These are phyloP conservation scores for Druon quercuslanigerum DNA, from an alignment of 1,140 invertebrate species.

Conservation along the genomic window DNA sequence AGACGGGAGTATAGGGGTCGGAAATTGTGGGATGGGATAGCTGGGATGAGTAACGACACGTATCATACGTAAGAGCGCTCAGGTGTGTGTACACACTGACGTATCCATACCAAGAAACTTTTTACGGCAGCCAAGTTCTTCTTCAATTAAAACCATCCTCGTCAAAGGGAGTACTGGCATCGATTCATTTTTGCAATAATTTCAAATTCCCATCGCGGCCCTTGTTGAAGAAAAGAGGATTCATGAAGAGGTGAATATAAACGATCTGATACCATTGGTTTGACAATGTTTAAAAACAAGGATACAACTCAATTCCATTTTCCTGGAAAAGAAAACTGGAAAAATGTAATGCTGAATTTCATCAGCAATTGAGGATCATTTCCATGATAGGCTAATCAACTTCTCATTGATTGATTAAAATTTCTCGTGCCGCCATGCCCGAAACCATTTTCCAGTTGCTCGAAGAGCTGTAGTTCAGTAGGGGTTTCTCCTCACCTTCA, in stretches of 20 bases:
- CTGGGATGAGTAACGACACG: conserved; percentile 44
- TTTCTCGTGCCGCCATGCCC: conserved; percentile 69
- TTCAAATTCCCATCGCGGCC: conserved; percentile 9
- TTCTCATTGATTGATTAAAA: conserved; percentile 75
- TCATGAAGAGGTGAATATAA: not conserved
- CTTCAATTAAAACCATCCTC: conserved; percentile 23
- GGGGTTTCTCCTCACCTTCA: conserved; percentile 53
- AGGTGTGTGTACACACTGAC: conserved; percentile 24
- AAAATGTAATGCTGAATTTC: not conserved
- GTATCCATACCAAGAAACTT: not conserved
- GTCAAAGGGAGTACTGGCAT: conserved; percentile 18
- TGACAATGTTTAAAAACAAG: not conserved
- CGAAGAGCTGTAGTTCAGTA: no score
- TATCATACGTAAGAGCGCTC: conserved; percentile 37
- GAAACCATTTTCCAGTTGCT: conserved; percentile 43
- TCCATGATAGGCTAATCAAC: conserved; percentile 68
- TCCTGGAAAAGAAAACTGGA: not conserved
- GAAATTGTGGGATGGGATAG: conserved; percentile 20
- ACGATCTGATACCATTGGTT: not conserved
- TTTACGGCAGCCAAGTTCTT: conserved; percentile 27
- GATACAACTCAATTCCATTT: no score
- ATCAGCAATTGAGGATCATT: not conserved
- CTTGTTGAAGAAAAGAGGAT: not conserved
- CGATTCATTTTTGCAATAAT: conserved; percentile 24
- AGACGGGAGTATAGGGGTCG: conserved; percentile 40